Evolutionary conservation across 1,140 invertebrate species (phyloP), one percentile per base, ranked within the genome.

Genomic region (Grapholita molesta): DNA sequence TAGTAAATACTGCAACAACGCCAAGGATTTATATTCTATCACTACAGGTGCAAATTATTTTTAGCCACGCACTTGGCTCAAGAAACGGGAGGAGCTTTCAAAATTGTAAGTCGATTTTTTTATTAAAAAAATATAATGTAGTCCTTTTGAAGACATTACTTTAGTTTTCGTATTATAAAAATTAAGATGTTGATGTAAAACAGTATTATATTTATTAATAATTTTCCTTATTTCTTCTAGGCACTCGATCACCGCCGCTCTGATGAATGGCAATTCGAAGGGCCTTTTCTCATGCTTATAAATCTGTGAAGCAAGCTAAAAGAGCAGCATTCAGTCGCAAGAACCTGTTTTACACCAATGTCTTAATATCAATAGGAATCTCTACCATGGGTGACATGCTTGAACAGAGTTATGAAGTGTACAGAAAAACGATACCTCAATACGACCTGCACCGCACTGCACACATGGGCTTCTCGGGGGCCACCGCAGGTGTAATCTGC

Each of bases 331-430:
- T 96, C 82, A 94, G 93, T 72, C 82, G 89, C 24, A 96, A 94
- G 83, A 94, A 96, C 91, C 91, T 98, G 64, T 91, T 98, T 24
- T 92, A 95, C 70, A 98, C 97, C 33, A 98, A 98, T 92, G 93
- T 97, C 2, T 92, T 93, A 21, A 94, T 98, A 78, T 97, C 96
- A 1, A 87, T 95, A 68, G 89, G 92, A 1, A 93, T 97, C 28
- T 97, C 96, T 67, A 94, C 93, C 7, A 71, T 93, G 23, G 97
- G 97, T 53, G 97, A 98, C 88, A 70, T 95, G 25, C 79, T 98
- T 18, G 96, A 98, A 85, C 97, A 98, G 87, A 93, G 95, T 70
- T 96, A 97, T 86, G 96, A 97, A 89, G 94, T 96, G 24, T 83
- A 94, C 42, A 93, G 89, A 66, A 90, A 93, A 35, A 87, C 95